These are phyloP conservation scores for Tethya wilhelma DNA, from an alignment of 37 sponge, comb jelly and placozoan species.

Conservation along the genomic window DNA sequence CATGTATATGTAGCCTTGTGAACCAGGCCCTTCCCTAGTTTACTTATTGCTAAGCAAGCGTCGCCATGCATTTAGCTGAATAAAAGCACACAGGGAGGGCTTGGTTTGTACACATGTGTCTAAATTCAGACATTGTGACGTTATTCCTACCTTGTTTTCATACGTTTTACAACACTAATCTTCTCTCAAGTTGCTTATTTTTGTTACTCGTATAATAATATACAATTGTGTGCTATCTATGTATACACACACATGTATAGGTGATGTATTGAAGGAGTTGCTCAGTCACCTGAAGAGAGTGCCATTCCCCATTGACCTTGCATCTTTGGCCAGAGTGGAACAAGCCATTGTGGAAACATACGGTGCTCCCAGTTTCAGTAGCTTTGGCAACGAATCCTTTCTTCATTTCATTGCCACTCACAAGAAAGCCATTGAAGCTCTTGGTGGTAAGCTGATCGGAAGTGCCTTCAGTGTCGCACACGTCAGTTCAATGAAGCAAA, in stretches of 20 bases:
- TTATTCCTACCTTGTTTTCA: not conserved
- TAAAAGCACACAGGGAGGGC: no score
- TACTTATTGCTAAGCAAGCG: no score
- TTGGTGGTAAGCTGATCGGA: slow-evolving; percentile 35
- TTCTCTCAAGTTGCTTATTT: not conserved
- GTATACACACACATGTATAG: slow-evolving; percentile 3
- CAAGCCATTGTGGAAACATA: slow-evolving; percentile 9
- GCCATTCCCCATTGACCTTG: slow-evolving; percentile 39
- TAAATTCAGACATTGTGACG: no score
- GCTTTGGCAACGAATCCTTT: slow-evolving; percentile 51
- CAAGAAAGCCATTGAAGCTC: not conserved
- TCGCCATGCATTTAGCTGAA: no score
- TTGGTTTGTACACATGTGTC: no score
- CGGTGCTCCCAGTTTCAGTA: slow-evolving; percentile 19
- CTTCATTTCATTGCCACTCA: slow-evolving; percentile 43
- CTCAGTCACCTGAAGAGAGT: slow-evolving; percentile 2
- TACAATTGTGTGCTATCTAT: not conserved
- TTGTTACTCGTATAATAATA: not conserved
- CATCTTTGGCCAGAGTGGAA: slow-evolving; percentile 38
- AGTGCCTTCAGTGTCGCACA: not conserved
- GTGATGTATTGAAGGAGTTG: slow-evolving; percentile 29
- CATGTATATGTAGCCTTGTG: no score
- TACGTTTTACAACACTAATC: not conserved
- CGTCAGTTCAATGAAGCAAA: slow-evolving; percentile 3
- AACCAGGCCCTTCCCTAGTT: no score